These are phyloP conservation scores for Seriola rivoliana DNA, from an alignment of 2,113 vertebrate species.

Conservation along the genomic window DNA sequence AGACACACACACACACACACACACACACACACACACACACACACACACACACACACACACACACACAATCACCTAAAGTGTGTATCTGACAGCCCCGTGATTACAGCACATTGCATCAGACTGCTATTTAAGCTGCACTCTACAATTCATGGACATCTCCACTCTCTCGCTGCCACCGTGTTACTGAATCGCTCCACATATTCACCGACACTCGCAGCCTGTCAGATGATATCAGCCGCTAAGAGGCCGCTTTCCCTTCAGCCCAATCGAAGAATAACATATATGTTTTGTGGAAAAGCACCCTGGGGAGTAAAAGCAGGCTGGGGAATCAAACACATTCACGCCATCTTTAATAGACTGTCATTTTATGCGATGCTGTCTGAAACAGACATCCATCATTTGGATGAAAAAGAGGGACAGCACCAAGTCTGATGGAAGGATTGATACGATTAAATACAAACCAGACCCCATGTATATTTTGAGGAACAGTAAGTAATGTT, in stretches of 20 bases:
- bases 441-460: not conserved
- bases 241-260: slow-evolving; percentile 15
- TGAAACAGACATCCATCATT: slow-evolving; percentile 14
- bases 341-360: slow-evolving; percentile 10
- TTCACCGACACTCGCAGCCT: slow-evolving; percentile 5
- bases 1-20: slow-evolving; percentile 43
- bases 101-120: slow-evolving; percentile 71
- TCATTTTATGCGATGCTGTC: not conserved
- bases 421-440: not conserved
- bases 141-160: slow-evolving; percentile 40
- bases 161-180: not conserved
- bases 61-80: slow-evolving; percentile 17
- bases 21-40: slow-evolving; percentile 17
- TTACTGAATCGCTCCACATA: slow-evolving; percentile 18
- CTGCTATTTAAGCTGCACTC: slow-evolving; percentile 47
- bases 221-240: slow-evolving; percentile 24
- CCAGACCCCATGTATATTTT: not conserved
- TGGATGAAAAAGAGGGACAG: not conserved
- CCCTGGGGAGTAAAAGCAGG: not conserved
- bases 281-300: slow-evolving; percentile 12
- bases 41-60: slow-evolving; percentile 45
- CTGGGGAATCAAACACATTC: not conserved
- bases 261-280: slow-evolving; percentile 2
- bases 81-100: slow-evolving; percentile 48
- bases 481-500: not conserved